These are phyloP conservation scores for Callipepla californica DNA, from an alignment of 2,113 vertebrate species.

Conservation along the genomic window DNA sequence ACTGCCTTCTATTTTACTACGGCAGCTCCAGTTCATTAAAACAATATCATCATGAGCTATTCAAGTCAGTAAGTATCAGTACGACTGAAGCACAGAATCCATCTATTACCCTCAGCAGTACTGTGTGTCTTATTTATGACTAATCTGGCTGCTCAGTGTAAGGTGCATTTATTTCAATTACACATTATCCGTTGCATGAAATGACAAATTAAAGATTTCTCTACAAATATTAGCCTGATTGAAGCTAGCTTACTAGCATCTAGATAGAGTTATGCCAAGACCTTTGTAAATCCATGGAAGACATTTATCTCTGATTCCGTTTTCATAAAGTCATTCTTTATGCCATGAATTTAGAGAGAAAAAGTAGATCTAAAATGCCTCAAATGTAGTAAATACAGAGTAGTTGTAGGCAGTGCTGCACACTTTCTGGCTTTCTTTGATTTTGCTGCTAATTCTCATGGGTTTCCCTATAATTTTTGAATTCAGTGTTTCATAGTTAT, in stretches of 20 bases:
- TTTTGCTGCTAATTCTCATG: not conserved
- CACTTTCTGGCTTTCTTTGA: not conserved
- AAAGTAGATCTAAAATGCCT: not conserved
- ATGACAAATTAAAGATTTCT: slow-evolving; percentile 38
- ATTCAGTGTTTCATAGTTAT: not conserved
- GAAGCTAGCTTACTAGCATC: not conserved
- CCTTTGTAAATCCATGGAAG: not conserved
- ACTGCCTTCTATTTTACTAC: not conserved
- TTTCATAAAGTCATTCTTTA: not conserved
- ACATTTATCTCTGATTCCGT: not conserved
- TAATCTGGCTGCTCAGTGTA: not conserved
- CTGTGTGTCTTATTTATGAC: not conserved
- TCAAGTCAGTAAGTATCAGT: not conserved
- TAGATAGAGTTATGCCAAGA: not conserved
- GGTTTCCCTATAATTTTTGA: not conserved
- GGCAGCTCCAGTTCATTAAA: not conserved
- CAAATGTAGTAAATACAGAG: not conserved
- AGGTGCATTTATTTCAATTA: not conserved
- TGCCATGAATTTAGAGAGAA: not conserved
- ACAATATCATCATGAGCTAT: not conserved
- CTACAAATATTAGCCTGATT: not conserved
- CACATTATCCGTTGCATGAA: not conserved
- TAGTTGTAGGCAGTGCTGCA: not conserved
- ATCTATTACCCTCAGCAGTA: not conserved
- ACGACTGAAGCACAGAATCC: not conserved